Evolutionary conservation across 92 coral and sea anemone species (phyloP).

Genomic region (Pocillopora meandrina): DNA sequence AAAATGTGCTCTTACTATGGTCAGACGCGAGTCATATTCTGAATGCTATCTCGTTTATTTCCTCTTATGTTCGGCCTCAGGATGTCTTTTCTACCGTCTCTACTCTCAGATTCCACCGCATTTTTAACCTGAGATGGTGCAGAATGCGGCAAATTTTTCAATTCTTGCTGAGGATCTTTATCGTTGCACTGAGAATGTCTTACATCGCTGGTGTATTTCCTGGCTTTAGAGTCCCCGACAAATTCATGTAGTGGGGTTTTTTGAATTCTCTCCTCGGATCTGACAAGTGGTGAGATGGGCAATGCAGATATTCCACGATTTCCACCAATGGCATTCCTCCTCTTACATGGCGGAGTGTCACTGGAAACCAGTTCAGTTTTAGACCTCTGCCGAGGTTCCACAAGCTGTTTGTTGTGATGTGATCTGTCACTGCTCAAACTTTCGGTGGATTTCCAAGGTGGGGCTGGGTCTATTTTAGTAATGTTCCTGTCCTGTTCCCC

Average conservation of each 20-base stretch:
- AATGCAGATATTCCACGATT: slow-evolving; percentile 12
- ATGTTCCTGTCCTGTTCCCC: neutral
- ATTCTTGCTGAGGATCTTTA: neutral
- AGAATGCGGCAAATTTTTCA: slow-evolving; percentile 8
- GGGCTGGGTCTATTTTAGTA: neutral
- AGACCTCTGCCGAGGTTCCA: slow-evolving; percentile 20
- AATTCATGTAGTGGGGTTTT: slow-evolving; percentile 44
- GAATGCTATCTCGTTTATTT: slow-evolving; percentile 10
- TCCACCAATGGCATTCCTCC: slow-evolving; percentile 37
- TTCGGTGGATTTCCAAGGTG: slow-evolving; percentile 30
- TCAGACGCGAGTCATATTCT: slow-evolving; percentile 40
- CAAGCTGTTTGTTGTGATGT: neutral
- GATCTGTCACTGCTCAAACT: neutral
- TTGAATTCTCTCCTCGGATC: slow-evolving; percentile 49
- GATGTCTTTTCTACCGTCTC: neutral
- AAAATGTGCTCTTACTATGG: neutral
- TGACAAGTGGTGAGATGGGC: slow-evolving; percentile 43
- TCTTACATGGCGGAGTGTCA: slow-evolving; percentile 34
- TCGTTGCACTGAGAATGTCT: slow-evolving; percentile 10
- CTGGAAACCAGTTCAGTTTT: slow-evolving; percentile 31
- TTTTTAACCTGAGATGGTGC: neutral
- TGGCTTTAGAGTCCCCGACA: slow-evolving; percentile 30
- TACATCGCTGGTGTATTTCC: slow-evolving; percentile 4
- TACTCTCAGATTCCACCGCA: neutral
- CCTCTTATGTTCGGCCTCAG: neutral